Evolutionary conservation across 2,888 invertebrate species (phyloP).

Genomic region (Mellilla xanthometata): DNA sequence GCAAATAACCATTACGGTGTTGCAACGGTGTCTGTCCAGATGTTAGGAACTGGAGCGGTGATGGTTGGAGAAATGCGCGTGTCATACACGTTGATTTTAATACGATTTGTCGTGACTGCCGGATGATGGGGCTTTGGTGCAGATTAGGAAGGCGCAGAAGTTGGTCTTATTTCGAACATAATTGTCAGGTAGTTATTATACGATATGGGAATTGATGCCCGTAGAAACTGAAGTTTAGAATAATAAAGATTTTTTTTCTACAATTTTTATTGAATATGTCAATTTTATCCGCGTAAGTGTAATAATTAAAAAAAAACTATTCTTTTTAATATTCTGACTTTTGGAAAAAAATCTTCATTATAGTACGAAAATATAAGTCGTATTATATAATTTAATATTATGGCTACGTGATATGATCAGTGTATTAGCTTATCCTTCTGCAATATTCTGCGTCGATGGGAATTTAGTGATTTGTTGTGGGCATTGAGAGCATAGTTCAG

Average conservation of each 20-base stretch:
- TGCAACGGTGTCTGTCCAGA: slow-evolving; percentile 30
- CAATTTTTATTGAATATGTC: no score
- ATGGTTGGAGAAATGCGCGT: slow-evolving; percentile 54
- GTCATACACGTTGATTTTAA: slow-evolving; percentile 65
- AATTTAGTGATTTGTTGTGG: slow-evolving; percentile 71
- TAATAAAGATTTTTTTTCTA: no score
- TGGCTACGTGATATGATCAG: no score
- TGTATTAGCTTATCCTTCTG: background rate
- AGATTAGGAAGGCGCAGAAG: background rate
- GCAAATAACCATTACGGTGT: slow-evolving; percentile 37
- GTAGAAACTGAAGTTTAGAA: no score
- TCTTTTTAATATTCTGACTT: no score
- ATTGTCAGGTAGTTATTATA: no score
- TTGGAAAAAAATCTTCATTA: no score
- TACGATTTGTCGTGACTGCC: slow-evolving; percentile 78
- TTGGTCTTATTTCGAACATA: background rate
- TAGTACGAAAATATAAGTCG: no score
- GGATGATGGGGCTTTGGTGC: slow-evolving; percentile 58
- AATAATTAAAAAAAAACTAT: no score
- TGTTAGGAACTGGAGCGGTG: slow-evolving; percentile 42
- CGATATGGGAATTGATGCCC: no score
- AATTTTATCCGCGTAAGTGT: no score
- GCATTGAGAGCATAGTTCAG: slow-evolving; percentile 76
- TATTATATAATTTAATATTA: no score
- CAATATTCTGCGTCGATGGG: slow-evolving; percentile 60